Evolutionary conservation across 2,888 invertebrate genomes (phyloP), one percentile per base, ranked within the genome.

Genomic region (Desoria tigrina): DNA sequence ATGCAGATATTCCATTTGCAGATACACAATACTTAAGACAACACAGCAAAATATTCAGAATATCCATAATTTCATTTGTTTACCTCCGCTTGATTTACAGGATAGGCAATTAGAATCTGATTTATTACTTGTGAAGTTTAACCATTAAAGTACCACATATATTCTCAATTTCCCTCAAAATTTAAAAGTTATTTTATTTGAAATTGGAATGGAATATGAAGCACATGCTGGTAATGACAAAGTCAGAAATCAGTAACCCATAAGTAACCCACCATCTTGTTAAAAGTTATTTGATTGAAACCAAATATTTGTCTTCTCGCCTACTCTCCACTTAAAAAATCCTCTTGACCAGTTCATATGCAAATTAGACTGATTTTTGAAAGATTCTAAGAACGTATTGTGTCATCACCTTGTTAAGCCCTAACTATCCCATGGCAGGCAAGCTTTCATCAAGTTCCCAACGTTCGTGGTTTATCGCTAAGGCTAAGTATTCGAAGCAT

Each of bases 81-180:
- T 32, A 53, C 27, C 21, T 16, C 50, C 56, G 61, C 66, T 66
- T 72, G 68, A 72, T 72, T 72, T 72, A 72, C 69, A 60, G 55
- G 57, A 63, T 49, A 53, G 53, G 66, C 72, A 72, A 72, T 72
- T 72, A 72, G 60, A 28, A 51, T 53, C 61, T 72, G 72, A 72
- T 72, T 72, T 72, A 72, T 65, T 67, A 64, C 65, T 57, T 63
- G 50, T 58, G n/a, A 18, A 45, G 45, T 16, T 18, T 45, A n/a
- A 18, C 45, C n/a, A 45, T 6, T 45, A 6, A 6, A 45, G 21
- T 45, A 45, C 45, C 16, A 16, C 16, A 39, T 39, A 39, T 32
- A 32, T 32, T 32, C 32, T 32, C 32, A 7, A 32, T 32, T 32
- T 27, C 26, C 39, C 58, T 58, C 45, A 49, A 42, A 58, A 7